These are phyloP conservation scores for Dallia pectoralis DNA, from an alignment of 2,797 vertebrate species.

Conservation along the genomic window DNA sequence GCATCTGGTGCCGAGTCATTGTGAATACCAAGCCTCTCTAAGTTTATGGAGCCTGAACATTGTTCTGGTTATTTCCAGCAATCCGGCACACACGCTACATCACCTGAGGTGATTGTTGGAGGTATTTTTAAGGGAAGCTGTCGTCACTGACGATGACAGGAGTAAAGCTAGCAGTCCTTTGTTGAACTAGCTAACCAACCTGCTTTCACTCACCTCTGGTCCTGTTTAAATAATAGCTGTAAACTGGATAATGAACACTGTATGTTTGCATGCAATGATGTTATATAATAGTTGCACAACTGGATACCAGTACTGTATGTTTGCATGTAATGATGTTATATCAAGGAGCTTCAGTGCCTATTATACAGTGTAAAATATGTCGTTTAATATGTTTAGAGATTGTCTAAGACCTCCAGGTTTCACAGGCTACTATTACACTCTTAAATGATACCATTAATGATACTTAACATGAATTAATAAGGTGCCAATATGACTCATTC, in stretches of 20 bases:
- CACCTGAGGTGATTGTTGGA: background rate
- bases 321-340: background rate
- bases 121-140: background rate
- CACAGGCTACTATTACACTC: slow-evolving; percentile 1
- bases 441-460: background rate
- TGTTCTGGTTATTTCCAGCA: background rate
- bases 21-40: too few relatives aligned
- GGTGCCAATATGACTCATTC: background rate
- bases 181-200: background rate
- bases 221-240: background rate
- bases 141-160: background rate
- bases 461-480: background rate
- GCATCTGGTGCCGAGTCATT: too few relatives aligned
- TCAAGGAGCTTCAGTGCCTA: background rate
- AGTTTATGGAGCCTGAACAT: background rate
- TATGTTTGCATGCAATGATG: background rate
- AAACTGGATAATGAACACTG: background rate
- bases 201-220: background rate
- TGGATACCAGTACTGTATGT: background rate
- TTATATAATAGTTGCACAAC: background rate
- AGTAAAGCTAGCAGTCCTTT: background rate
- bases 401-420: background rate
- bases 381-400: background rate
- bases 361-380: background rate
- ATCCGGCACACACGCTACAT: background rate